Evolutionary conservation across 2,113 vertebrate genomes (phyloP).

Genomic region (Galemys pyrenaicus): DNA sequence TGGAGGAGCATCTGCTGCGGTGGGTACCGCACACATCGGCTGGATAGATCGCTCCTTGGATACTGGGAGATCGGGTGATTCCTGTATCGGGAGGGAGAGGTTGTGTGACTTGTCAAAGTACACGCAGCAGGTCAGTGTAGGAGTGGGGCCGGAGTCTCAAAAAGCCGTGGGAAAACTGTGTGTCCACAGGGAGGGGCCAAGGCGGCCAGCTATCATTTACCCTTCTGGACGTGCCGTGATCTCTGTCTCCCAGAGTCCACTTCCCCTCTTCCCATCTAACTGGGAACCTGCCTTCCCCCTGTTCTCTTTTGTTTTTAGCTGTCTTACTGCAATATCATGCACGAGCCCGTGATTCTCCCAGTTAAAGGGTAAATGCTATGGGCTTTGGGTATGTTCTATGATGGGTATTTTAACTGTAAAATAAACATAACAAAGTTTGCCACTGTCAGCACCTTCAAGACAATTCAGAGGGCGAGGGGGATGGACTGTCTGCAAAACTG

Average conservation of each 20-base stretch:
- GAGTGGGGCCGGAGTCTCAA: not conserved
- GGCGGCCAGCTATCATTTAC: not conserved
- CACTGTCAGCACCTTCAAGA: not conserved
- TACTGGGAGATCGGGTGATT: not conserved
- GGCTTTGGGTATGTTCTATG: not conserved
- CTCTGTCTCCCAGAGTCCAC: not conserved
- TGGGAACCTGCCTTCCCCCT: no score
- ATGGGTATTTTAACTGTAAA: not conserved
- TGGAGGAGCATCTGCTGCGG: not conserved
- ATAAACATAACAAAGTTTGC: not conserved
- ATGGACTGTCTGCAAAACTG: not conserved
- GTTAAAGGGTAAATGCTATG: not conserved
- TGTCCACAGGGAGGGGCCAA: no score
- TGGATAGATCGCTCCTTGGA: not conserved
- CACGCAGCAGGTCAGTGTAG: not conserved
- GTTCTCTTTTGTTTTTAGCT: not conserved
- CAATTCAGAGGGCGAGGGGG: not conserved
- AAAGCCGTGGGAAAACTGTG: not conserved
- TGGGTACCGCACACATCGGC: not conserved
- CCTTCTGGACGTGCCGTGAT: rapidly evolving
- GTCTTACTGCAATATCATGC: no score
- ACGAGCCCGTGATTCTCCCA: not conserved
- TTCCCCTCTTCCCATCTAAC: not conserved
- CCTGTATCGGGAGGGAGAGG: not conserved
- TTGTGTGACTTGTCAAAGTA: not conserved